phyloP scores from a whole-genome alignment of 2,888 invertebrate genomes.

The Watsonalla cultraria region DNA sequence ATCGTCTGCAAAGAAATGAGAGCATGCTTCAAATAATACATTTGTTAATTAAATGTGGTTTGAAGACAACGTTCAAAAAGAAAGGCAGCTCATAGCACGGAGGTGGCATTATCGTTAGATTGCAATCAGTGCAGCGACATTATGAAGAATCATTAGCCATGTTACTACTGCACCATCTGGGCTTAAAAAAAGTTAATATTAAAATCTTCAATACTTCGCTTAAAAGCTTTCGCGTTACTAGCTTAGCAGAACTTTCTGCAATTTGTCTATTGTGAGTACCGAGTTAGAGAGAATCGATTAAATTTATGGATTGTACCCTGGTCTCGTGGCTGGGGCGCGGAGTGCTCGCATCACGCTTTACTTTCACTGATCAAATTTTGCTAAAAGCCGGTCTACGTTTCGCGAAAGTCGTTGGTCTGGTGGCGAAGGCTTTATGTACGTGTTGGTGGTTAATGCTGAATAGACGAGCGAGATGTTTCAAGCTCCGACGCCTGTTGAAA shows the following conservation, averaged over 20 bases:
- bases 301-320: constrained; percentile 51
- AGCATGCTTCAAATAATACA: constrained; percentile 12
- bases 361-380: constrained; percentile 78
- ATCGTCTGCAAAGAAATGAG: constrained; percentile 5
- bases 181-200: background rate
- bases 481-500: constrained; percentile 29
- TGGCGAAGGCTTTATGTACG: constrained; percentile 30
- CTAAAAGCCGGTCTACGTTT: constrained; percentile 72
- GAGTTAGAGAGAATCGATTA: constrained; percentile 30
- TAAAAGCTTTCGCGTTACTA: background rate
- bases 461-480: constrained; percentile 37
- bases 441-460: constrained; percentile 34
- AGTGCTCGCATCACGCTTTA: constrained; percentile 44
- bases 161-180: background rate
- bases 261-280: background rate
- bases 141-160: constrained; percentile 9
- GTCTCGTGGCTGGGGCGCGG: constrained; percentile 14
- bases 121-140: constrained; percentile 8
- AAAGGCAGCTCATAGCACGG: constrained; percentile 6
- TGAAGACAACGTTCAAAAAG: constrained; percentile 12
- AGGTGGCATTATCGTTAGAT: constrained; percentile 10
- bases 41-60: constrained; percentile 22
- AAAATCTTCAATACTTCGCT: background rate
- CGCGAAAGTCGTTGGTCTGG: constrained; percentile 73
- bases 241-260: background rate